Conservation (phyloP, 2,888 invertebrate species). For the Rhagonycha lutea region DNA sequence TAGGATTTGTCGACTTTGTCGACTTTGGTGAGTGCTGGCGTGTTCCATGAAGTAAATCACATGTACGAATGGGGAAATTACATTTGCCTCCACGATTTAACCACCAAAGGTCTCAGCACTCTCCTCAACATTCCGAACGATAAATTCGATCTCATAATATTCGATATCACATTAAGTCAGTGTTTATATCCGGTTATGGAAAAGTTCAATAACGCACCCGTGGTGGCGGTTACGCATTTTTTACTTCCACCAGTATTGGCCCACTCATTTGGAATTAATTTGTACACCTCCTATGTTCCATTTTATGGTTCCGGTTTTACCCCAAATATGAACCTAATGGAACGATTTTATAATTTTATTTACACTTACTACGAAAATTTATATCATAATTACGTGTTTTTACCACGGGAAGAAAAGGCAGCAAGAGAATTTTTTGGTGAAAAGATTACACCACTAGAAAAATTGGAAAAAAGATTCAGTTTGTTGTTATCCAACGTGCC, state of each 20-base stretch:
- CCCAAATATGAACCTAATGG: conserved; percentile 35
- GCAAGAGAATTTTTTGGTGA: conserved; percentile 37
- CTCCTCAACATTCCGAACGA: conserved; percentile 31
- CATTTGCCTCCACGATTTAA: conserved; percentile 22
- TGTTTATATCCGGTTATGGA: conserved; percentile 34
- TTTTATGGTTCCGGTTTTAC: conserved; percentile 31
- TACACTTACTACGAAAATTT: conserved; percentile 17
- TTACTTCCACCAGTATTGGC: conserved; percentile 21
- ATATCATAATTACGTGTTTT: conserved; percentile 25
- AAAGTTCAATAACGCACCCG: conserved; percentile 33
- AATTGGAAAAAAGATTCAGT: conserved; percentile 39
- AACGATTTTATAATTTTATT: conserved; percentile 36
- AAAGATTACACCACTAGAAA: conserved; percentile 34
- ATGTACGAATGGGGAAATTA: not conserved
- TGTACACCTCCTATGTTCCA: conserved; percentile 39
- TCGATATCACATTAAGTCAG: conserved; percentile 31
- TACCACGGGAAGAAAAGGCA: conserved; percentile 29
- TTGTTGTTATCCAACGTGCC: conserved; percentile 44
- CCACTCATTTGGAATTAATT: conserved; percentile 35
- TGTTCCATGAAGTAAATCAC: not conserved
- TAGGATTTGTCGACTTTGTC: not conserved
- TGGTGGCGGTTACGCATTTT: conserved; percentile 33
- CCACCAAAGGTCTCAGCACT: conserved; percentile 20
- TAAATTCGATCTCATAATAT: conserved; percentile 36
- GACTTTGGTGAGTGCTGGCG: not conserved